Base-by-base conservation (phyloP, 1,140 invertebrate genomes). In the Drosophila ohnishii region DNA sequence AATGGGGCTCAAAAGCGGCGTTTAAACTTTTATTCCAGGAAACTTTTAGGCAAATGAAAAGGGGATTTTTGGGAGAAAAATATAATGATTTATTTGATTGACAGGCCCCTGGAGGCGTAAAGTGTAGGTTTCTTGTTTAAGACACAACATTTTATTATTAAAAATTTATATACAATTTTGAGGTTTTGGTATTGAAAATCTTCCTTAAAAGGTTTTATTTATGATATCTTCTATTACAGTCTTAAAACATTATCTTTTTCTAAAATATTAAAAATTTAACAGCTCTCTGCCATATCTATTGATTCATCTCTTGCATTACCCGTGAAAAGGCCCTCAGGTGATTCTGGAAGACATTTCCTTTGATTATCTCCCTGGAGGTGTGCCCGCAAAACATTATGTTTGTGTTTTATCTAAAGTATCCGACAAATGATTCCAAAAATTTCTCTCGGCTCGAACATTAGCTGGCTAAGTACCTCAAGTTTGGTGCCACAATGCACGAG, bases 341-440 rank as follows among this genome's bases (percentile, higher is more conserved):
- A 13, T 61, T 16, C 9, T 37, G 16, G 5, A 2, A 47, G 13
- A 44, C 64, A 71, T 67, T 71, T 70, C 51, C 25, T 35, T 69
- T 71, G 67, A 71, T 71, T 71, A 71, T 48, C 39, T 69, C 44
- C 30, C 65, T 35, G 13, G 40, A 50, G 65, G n/a, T 45, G 39
- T 66, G 47, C 16, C 44, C 53, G 30, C 19, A 57, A 34, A 34
- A n/a, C 53, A 59, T 50, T n/a, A 37, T 71, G 51, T 50, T 66
- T 48, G 32, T 42, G 22, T 45, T 40, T 71, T 72, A 72, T 72
- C 69, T 72, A 35, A 72, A 72, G 51, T 42, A 72, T 71, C 35
- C 69, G 19, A 71, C 67, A 72, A 72, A 71, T 59, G 69, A 71
- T 71, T 71, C 44, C 69, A 48, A 72, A 69, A 69, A 71, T 72